A percentile compares a stretch with the other conserved stretches of the same genome.
These are phyloP conservation scores for Mythimna pallens DNA, from an alignment of 2,888 invertebrate species.

Conservation along the genomic window DNA sequence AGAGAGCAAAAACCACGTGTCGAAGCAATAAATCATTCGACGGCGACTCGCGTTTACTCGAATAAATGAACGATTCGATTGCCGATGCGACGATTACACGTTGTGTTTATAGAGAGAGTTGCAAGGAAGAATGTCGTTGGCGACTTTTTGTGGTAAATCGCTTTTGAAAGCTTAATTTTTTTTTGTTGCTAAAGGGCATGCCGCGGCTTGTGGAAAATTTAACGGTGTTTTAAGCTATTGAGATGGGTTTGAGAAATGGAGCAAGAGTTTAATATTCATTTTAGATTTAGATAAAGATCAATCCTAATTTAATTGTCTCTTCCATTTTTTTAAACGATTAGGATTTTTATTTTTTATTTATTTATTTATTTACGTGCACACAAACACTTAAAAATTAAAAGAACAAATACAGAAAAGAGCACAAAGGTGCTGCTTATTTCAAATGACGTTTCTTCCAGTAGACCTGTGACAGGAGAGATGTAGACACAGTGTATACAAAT, in stretches of 20 bases:
- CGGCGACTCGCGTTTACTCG: constrained; percentile 86
- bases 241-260: constrained; percentile 35
- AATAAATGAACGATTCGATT: constrained; percentile 88
- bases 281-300: neutral
- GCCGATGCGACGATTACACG: constrained; percentile 85
- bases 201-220: constrained; percentile 48
- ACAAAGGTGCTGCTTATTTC: too few species aligned
- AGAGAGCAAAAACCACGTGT: constrained; percentile 89
- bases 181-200: constrained; percentile 68
- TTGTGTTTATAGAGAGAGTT: constrained; percentile 86
- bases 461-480: too few species aligned
- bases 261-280: neutral
- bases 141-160: constrained; percentile 77
- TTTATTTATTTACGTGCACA: too few species aligned
- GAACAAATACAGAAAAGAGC: too few species aligned
- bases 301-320: neutral
- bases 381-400: too few species aligned
- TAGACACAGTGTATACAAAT: too few species aligned
- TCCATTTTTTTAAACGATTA: neutral
- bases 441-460: too few species aligned
- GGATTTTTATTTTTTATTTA: too few species aligned
- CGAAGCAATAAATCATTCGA: constrained; percentile 88
- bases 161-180: constrained; percentile 71
- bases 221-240: constrained; percentile 52
- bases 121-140: constrained; percentile 85